phyloP scores from a whole-genome alignment of 2,888 invertebrate genomes.

The Hylaea fasciaria region DNA sequence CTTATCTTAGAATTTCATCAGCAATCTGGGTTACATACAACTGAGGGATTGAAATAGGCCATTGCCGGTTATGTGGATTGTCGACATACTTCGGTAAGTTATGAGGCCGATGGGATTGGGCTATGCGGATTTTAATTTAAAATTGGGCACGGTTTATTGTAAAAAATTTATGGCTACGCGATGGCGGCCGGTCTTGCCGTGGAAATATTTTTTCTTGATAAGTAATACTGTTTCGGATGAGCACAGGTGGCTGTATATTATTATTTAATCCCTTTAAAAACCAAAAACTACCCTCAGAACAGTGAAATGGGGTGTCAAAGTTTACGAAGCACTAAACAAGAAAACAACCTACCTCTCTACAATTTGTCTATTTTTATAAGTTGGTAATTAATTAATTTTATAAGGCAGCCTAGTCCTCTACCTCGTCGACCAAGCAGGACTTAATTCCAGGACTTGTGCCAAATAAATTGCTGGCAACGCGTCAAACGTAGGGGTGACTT shows the following conservation, averaged over 20 bases:
- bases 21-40: slow-evolving; percentile 19
- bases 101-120: slow-evolving; percentile 2
- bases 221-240: no score
- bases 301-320: no score
- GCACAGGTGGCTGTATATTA: no score
- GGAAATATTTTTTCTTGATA: no score
- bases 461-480: slow-evolving; percentile 46
- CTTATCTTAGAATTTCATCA: slow-evolving; percentile 16
- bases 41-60: slow-evolving; percentile 9
- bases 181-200: no score
- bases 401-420: background rate
- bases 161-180: background rate
- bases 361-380: no score
- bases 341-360: no score
- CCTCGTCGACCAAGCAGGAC: background rate
- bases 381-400: no score
- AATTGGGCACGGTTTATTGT: slow-evolving; percentile 4
- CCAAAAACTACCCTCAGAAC: no score
- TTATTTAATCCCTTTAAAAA: no score
- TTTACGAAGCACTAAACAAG: no score
- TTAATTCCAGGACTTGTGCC: slow-evolving; percentile 29
- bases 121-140: slow-evolving; percentile 5
- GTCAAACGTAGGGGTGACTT: slow-evolving; percentile 34
- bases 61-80: slow-evolving; percentile 11
- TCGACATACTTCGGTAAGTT: slow-evolving; percentile 13